phyloP scores from a whole-genome alignment of 1,140 invertebrate species.

The Chlorops oryzae region DNA sequence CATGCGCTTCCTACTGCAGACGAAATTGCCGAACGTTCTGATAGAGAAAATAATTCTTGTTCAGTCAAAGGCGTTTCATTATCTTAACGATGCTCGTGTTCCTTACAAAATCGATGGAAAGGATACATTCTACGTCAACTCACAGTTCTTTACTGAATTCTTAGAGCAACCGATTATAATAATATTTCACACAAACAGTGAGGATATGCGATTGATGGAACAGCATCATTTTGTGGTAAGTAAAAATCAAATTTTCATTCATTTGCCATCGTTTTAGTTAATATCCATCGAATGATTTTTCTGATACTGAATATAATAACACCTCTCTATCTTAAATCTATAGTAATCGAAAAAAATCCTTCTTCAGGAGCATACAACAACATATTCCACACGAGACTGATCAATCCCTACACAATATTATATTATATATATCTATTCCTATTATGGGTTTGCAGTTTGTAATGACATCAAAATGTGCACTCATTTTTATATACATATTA shows the following conservation, averaged over 20 bases:
- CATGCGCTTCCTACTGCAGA: slow-evolving; percentile 38
- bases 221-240: slow-evolving; percentile 40
- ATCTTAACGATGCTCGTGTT: slow-evolving; percentile 29
- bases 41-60: slow-evolving; percentile 40
- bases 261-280: neutral
- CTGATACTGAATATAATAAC: no score
- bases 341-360: no score
- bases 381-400: no score
- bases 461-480: no score
- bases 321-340: no score
- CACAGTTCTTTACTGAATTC: slow-evolving; percentile 34
- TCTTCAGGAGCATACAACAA: no score
- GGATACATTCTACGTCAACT: slow-evolving; percentile 38
- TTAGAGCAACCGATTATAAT: slow-evolving; percentile 37
- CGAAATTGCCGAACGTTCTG: slow-evolving; percentile 19
- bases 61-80: slow-evolving; percentile 34
- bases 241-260: neutral
- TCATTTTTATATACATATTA: no score
- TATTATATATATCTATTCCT: no score
- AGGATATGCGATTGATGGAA: slow-evolving; percentile 25
- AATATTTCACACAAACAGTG: slow-evolving; percentile 17
- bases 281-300: slow-evolving; percentile 2
- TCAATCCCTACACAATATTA: no score
- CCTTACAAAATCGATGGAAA: slow-evolving; percentile 23
- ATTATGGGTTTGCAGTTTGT: no score